Evolutionary conservation across 2,113 vertebrate species (phyloP).

Genomic region (Leuciscus idus): DNA sequence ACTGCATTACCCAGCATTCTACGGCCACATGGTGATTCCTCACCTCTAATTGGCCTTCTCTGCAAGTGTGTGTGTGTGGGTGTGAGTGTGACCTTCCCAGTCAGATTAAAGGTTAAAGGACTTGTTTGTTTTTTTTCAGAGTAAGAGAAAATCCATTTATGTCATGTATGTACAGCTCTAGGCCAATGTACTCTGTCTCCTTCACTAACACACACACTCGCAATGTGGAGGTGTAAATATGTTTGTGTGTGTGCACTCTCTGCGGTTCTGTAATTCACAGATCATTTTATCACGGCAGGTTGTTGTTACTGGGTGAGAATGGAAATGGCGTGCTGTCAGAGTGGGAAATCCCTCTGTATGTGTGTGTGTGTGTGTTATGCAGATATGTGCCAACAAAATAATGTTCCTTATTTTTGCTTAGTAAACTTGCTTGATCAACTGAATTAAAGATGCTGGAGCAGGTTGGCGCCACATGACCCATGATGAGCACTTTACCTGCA

Average conservation of each 20-base stretch:
- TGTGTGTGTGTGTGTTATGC: neutral
- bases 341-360: constrained; percentile 15
- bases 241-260: neutral
- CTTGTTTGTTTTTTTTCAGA: neutral
- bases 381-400: constrained; percentile 20
- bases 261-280: constrained; percentile 38
- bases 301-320: constrained; percentile 31
- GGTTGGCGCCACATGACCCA: neutral
- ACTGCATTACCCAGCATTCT: constrained; percentile 40
- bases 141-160: constrained; percentile 44
- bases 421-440: neutral
- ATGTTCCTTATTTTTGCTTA: neutral
- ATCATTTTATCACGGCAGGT: constrained; percentile 41
- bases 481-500: neutral
- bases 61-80: constrained; percentile 15
- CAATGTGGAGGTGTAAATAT: constrained; percentile 25
- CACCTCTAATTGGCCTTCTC: constrained; percentile 24
- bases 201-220: neutral
- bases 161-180: constrained; percentile 15
- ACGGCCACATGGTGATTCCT: constrained; percentile 28
- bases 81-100: constrained; percentile 9
- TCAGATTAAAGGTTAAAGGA: constrained; percentile 15
- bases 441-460: constrained; percentile 14
- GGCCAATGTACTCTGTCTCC: neutral
- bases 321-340: constrained; percentile 31